Evolutionary conservation across 2,797 vertebrate species (phyloP).

Genomic region (Syngnathus rostellatus): DNA sequence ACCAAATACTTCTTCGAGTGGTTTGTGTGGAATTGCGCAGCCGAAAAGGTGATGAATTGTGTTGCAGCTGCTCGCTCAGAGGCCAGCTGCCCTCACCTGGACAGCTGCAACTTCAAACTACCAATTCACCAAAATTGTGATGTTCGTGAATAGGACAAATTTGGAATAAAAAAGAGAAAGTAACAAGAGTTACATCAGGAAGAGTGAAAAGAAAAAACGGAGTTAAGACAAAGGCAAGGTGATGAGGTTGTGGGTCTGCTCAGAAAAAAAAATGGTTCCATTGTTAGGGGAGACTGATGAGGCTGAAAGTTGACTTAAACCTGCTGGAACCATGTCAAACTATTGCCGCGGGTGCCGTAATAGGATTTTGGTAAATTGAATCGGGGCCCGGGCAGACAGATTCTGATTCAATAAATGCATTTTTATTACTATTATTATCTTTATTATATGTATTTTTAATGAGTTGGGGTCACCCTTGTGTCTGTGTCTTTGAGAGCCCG

Average conservation of each 20-base stretch:
- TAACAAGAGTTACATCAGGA: not conserved
- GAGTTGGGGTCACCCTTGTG: too few relatives aligned
- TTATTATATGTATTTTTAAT: too few relatives aligned
- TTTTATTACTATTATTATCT: too few relatives aligned
- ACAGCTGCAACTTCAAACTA: constrained; percentile 17
- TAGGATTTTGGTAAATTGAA: too few relatives aligned
- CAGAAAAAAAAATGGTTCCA: too few relatives aligned
- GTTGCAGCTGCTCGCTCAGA: constrained; percentile 54
- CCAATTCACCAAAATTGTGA: not conserved
- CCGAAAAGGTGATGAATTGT: constrained; percentile 54
- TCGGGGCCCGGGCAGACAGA: too few relatives aligned
- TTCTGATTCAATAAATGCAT: too few relatives aligned
- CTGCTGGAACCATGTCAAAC: too few relatives aligned
- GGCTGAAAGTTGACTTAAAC: not conserved
- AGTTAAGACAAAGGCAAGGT: not conserved
- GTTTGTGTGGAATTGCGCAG: constrained; percentile 39
- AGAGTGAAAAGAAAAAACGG: not conserved
- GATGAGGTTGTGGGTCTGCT: not conserved
- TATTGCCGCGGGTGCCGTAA: too few relatives aligned
- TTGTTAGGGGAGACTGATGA: not conserved
- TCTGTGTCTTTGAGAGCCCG: too few relatives aligned
- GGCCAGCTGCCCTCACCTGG: constrained; percentile 50
- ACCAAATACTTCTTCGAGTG: constrained; percentile 50
- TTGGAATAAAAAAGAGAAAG: not conserved
- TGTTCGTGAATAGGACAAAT: not conserved